Evolutionary conservation across 2,888 invertebrate genomes (phyloP), one percentile per base, ranked within the genome.

Genomic region (Drosophila tripunctata): DNA sequence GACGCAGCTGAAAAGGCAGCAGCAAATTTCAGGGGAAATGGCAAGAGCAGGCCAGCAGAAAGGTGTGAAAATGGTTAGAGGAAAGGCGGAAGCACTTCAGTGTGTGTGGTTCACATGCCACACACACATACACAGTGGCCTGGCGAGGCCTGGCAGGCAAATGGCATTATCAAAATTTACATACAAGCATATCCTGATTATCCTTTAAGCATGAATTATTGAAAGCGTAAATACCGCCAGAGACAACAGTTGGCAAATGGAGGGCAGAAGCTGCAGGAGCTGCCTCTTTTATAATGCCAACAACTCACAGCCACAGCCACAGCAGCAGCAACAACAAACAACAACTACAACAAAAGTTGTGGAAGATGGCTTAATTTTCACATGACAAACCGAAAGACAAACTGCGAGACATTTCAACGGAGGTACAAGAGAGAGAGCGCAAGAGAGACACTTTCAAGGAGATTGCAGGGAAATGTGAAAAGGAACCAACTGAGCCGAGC

Each of bases 131-230:
- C 12, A 21, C 14, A 43, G 3, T 58, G 36, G 41, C 48, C 2
- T 58, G 36, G 41, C 48, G 36, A 50, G 67, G 62, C 69, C 65
- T 67, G 69, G 33, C 72, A 56, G 73, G 51, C 70, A 83, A 83
- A 83, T 86, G 68, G 88, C 86, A 83, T 85, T 83, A 87, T 83
- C 83, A 87, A 83, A 83, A 83, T 83, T 83, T 86, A 83, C 88
- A 87, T 86, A 71, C 86, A 77, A 83, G 77, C 87, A 83, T 87
- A 87, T 85, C 80, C 88, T 86, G 82, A 83, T 83, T 86, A 83
- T 83, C 88, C 82, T 67, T 87, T 87, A 87, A 83, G 88, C 82
- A 86, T 83, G 88, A 83, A 83, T 83, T 87, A 83, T 83, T 83
- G 88, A 87, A 87, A 86, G 86, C 88, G 86, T 83, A 83, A 87